A percentile compares a stretch with the other conserved stretches of the same genome.
These are phyloP conservation scores for Girardinus metallicus DNA, from an alignment of 2,797 vertebrate genomes.

Conservation along the genomic window DNA sequence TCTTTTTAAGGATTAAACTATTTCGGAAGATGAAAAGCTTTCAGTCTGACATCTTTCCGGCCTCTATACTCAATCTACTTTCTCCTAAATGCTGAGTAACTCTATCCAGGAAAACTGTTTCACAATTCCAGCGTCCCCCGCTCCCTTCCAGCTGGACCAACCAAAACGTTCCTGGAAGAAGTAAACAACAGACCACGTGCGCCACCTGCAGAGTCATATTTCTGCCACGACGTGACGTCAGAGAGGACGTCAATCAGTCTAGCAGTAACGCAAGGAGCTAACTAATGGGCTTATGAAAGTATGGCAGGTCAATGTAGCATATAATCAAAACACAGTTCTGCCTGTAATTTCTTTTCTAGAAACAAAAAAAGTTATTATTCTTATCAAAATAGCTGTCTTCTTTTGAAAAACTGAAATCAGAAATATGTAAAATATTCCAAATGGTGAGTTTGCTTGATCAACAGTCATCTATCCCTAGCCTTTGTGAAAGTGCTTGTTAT, in stretches of 20 bases:
- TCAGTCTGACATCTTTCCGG: constrained; percentile 45
- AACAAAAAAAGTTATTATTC: background rate
- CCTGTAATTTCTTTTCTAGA: background rate
- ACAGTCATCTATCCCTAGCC: background rate
- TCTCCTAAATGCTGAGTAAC: constrained; percentile 70
- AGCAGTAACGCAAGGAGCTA: background rate
- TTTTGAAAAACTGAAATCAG: background rate
- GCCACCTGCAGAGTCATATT: constrained; percentile 66
- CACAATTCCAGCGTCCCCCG: constrained; percentile 52
- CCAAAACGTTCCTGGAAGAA: constrained; percentile 65
- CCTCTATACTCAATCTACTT: constrained; percentile 49
- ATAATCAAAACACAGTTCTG: background rate
- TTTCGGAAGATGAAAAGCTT: constrained; percentile 1
- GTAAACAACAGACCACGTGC: constrained; percentile 83
- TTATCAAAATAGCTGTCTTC: background rate
- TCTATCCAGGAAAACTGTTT: constrained; percentile 64
- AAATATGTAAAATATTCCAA: background rate
- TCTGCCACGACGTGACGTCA: constrained; percentile 48
- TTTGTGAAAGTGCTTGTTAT: background rate
- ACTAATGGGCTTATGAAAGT: background rate
- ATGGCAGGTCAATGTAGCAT: background rate
- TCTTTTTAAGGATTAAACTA: constrained; percentile 20
- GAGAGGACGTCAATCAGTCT: constrained; percentile 1
- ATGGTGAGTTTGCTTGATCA: background rate
- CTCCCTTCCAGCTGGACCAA: constrained; percentile 14